Base-by-base conservation (phyloP, 2,113 vertebrate genomes). In the Cromileptes altivelis region DNA sequence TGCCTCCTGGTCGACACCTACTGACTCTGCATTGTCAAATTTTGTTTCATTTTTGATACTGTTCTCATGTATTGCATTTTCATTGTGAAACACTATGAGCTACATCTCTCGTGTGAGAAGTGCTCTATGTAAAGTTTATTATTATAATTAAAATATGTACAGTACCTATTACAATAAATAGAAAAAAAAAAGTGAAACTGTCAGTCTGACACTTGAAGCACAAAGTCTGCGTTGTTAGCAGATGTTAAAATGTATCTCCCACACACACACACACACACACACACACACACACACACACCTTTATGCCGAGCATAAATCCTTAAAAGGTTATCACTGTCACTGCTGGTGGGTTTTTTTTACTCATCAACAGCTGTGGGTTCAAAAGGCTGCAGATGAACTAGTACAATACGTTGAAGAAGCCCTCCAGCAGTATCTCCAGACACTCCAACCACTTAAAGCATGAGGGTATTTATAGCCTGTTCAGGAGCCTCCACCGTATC, bases 391-490 rank as follows among this genome's bases (percentile, higher is more conserved):
- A 50, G 53, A 23, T 65, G 71, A 83, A 49, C 78, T 3, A 0
- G 56, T n/a, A 70, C 57, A 70, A 79, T 50, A 42, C 3, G 3
- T 30, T 0, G 61, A 63, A 82, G 81, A 79, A 80, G 73, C 77
- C 85, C 73, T 25, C 5, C 67, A 65, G 88, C 68, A 27, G 55
- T 53, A 87, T 87, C 90, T 88, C 37, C 65, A 68, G 67, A 88
- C 84, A 78, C 79, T 85, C 61, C 61, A 76, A 82, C 84, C 74
- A 83, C 88, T 89, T 81, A 70, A 85, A 87, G 62, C 81, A 49
- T 2, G 40, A 50, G 12, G 65, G 47, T 93, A 92, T 92, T 92
- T 88, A 84, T 90, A 91, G 81, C 27, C 25, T 17, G 68, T 53
- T 78, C 60, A 45, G 86, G 60, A 84, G 80, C 78, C 49, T 80